phyloP scores from a whole-genome alignment of 2,888 invertebrate species.

The Shargacucullia verbasci region DNA sequence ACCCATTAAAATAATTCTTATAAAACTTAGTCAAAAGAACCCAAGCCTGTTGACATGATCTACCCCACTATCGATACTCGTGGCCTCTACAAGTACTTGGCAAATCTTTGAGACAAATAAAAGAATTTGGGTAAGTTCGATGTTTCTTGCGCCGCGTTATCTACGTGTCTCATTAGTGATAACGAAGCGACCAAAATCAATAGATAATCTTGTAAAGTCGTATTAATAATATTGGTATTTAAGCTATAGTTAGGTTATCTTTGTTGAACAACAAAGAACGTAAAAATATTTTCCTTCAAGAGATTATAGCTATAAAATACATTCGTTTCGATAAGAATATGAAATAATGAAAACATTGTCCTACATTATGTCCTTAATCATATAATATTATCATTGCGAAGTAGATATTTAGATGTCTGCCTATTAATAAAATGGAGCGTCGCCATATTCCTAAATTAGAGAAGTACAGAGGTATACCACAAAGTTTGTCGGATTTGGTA shows the following conservation, averaged over 20 bases:
- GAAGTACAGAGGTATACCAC: constrained; percentile 28
- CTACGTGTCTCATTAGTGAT: constrained; percentile 44
- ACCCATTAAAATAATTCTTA: no score
- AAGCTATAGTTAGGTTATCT: no score
- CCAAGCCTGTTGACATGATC: constrained; percentile 27
- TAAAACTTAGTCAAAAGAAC: no score
- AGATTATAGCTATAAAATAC: no score
- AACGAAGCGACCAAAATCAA: constrained; percentile 17
- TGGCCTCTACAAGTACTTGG: constrained; percentile 18
- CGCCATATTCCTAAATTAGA: constrained; percentile 16
- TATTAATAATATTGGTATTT: no score
- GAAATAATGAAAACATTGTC: neutral
- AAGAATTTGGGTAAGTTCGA: constrained; percentile 28
- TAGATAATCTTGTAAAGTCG: constrained; percentile 11
- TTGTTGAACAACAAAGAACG: no score
- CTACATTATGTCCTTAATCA: neutral
- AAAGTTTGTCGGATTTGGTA: constrained; percentile 44
- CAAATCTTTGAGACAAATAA: constrained; percentile 40
- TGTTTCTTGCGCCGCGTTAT: constrained; percentile 28
- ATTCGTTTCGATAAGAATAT: no score
- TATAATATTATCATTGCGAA: neutral
- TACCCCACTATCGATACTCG: constrained; percentile 16
- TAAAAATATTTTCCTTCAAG: no score
- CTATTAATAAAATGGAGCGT: constrained; percentile 3
- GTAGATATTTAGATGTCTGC: neutral